phyloP scores from a whole-genome alignment of 2,888 invertebrate species.

The Andrena camellia region DNA sequence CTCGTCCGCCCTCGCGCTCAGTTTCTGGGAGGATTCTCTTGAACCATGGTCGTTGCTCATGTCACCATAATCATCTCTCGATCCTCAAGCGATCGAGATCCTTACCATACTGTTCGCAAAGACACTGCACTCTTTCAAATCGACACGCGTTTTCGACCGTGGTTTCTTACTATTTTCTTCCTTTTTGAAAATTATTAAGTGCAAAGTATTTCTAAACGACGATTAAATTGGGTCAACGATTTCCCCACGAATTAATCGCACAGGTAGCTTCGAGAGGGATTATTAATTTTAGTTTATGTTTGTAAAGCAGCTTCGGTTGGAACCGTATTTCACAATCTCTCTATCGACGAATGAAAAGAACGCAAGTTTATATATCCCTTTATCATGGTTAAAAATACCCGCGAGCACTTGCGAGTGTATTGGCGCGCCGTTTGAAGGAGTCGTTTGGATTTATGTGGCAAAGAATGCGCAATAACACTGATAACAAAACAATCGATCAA shows the following conservation, averaged over 20 bases:
- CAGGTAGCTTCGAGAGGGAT: not conserved
- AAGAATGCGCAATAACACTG: slow-evolving; percentile 26
- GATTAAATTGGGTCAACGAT: not conserved
- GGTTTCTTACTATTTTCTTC: not conserved
- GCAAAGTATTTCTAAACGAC: not conserved
- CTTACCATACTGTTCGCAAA: not conserved
- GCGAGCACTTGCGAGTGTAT: not conserved
- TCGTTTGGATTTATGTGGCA: not conserved
- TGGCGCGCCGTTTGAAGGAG: not conserved
- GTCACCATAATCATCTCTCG: slow-evolving; percentile 46
- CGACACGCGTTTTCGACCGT: not conserved
- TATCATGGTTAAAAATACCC: not conserved
- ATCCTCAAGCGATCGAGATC: slow-evolving; percentile 24
- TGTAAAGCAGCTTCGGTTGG: not conserved
- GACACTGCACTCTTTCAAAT: not conserved
- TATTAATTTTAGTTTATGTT: not conserved
- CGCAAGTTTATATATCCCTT: not conserved
- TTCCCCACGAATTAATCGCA: slow-evolving; percentile 22
- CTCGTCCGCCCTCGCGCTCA: not conserved
- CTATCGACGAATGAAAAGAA: not conserved
- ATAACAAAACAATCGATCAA: slow-evolving; percentile 34
- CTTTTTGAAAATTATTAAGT: not conserved
- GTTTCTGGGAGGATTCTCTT: not conserved
- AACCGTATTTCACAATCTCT: not conserved
- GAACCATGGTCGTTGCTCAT: slow-evolving; percentile 44